Base-by-base conservation (phyloP, 2,113 vertebrate genomes). In the Syngnathus floridae region DNA sequence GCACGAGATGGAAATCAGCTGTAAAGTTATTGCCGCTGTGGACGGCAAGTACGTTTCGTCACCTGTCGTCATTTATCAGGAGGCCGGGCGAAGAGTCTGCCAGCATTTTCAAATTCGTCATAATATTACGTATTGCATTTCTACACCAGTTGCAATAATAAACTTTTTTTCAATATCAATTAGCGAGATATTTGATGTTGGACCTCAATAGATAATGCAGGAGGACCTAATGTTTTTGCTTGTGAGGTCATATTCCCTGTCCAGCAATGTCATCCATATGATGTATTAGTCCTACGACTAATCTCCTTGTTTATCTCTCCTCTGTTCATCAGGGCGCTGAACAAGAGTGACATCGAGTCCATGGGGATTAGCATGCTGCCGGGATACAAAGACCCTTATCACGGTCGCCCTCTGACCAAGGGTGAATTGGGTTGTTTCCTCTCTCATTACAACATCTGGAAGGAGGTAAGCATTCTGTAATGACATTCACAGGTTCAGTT, bases 341-440 rank as follows among this genome's bases (percentile, higher is more conserved):
- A 97, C 66, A 80, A 66, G 54, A 93, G 92, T 71, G 88, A 95
- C 68, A 84, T 96, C 46, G 82, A 92, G 16, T 72, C 84, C 0
- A 82, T 95, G 90, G 93, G 92, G 35, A 92, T 97, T 72, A 90
- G 90, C 68, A 97, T 97, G 95, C 87, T 96, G 49, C 92, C 94
- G 0, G 93, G 93, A 9, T 97, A 97, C 79, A 91, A 88, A 66
- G 94, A 97, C 73, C 95, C 95, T 1, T 97, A 96, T 87, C 93
- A 95, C 0, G 93, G 94, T 2, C 90, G 95, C 12, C 92, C 95
- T 1, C 91, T 96, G 48, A 95, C 95, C 58, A 94, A 91, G 66
- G 95, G 95, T 4, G 94, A 97, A 80, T 84, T 96, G 72, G 95
- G 95, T 16, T 97, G 95, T 84, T 96, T 96, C 81, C 93, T 96